Evolutionary conservation across 1,140 invertebrate genomes (phyloP).

Genomic region (Radopholus similis): DNA sequence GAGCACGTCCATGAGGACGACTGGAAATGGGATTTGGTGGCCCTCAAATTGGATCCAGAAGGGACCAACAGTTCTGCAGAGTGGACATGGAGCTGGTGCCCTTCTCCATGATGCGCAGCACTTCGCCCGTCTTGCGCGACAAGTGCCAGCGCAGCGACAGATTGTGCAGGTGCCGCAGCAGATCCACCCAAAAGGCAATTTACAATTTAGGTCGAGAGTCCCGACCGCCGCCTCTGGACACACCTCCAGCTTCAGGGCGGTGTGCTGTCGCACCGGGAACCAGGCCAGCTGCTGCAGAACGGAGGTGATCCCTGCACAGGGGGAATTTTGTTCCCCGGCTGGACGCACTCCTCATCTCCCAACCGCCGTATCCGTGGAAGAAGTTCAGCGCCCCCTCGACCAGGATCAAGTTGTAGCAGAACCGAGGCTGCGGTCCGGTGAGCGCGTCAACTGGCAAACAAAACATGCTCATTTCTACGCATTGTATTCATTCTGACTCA

Average conservation of each 20-base stretch:
- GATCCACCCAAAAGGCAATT: constrained; percentile 68
- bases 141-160: constrained; percentile 60
- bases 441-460: constrained; percentile 50
- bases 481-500: no score
- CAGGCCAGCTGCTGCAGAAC: no score
- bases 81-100: constrained; percentile 91
- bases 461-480: constrained; percentile 38
- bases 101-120: constrained; percentile 87
- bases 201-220: no score
- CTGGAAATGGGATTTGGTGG: no score
- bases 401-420: constrained; percentile 82
- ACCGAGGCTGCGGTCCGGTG: constrained; percentile 59
- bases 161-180: constrained; percentile 52
- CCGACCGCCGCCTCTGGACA: no score
- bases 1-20: constrained; percentile 69
- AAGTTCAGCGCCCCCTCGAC: constrained; percentile 83
- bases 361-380: constrained; percentile 71
- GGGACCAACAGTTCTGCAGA: constrained; percentile 69
- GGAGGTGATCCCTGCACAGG: no score
- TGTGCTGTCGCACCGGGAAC: constrained; percentile 91
- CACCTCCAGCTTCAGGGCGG: no score
- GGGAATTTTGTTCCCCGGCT: no score
- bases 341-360: background rate
- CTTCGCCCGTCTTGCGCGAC: constrained; percentile 84
- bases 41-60: no score